Conservation (phyloP, 2,797 vertebrate genomes). For the Mallotus villosus region DNA sequence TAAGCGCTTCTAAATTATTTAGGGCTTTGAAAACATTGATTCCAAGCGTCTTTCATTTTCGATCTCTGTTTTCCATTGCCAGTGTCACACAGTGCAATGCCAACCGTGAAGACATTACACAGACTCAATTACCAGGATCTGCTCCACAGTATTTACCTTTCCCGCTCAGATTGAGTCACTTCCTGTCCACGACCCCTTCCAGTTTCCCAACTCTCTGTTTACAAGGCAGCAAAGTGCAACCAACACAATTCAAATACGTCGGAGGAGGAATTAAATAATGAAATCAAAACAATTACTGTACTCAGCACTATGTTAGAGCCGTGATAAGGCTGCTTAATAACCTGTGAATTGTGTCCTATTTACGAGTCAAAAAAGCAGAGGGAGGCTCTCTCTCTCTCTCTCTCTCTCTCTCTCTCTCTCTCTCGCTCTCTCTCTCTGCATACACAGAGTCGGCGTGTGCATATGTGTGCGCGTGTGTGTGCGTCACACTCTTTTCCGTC, state of each 20-base stretch:
- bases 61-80: too few relatives aligned
- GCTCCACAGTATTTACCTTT: neutral
- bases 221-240: constrained; percentile 37
- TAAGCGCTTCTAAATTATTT: too few relatives aligned
- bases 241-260: constrained; percentile 34
- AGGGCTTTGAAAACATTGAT: too few relatives aligned
- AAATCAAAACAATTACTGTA: constrained; percentile 59
- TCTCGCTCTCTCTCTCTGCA: neutral
- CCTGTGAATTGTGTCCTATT: constrained; percentile 59
- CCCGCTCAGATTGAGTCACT: neutral
- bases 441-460: neutral
- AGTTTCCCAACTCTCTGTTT: constrained; percentile 30
- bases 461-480: neutral
- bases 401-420: neutral
- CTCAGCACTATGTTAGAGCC: constrained; percentile 54
- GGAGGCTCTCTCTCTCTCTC: neutral
- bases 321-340: constrained; percentile 63
- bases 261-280: constrained; percentile 52
- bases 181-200: neutral
- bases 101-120: too few relatives aligned
- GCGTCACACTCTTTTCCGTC: neutral
- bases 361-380: constrained; percentile 47
- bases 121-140: too few relatives aligned
- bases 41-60: too few relatives aligned
- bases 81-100: too few relatives aligned